These are phyloP conservation scores for Rhinopomastus cyanomelas DNA, from an alignment of 2,113 vertebrate species.

Conservation along the genomic window DNA sequence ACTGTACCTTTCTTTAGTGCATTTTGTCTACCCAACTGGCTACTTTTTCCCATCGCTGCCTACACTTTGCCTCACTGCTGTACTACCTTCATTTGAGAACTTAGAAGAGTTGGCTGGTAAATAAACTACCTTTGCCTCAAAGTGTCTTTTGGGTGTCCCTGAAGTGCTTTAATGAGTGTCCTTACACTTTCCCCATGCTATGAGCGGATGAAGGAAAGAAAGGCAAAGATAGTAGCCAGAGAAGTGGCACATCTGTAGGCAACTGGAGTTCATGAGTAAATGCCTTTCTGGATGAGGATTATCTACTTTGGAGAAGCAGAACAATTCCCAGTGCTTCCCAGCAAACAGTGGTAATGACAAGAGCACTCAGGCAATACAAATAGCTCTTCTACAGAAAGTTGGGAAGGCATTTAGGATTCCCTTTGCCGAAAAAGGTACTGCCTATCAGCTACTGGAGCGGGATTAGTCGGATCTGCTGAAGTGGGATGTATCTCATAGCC, in stretches of 20 bases:
- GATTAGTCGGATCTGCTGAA: neutral
- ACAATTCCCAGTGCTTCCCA: neutral
- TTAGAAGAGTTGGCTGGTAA: neutral
- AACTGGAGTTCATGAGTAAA: neutral
- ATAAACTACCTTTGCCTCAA: neutral
- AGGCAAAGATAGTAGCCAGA: neutral
- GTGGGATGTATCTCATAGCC: neutral
- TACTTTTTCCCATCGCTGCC: neutral
- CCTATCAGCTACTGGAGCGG: neutral
- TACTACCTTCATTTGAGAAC: neutral
- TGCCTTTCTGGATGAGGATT: neutral
- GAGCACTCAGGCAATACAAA: neutral
- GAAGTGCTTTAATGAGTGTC: neutral
- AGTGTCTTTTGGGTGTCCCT: neutral
- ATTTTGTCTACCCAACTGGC: neutral
- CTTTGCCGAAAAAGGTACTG: neutral
- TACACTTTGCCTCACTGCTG: neutral
- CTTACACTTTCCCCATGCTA: neutral
- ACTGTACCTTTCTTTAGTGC: neutral
- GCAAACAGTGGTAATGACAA: neutral
- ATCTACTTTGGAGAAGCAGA: neutral
- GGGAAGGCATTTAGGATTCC: neutral
- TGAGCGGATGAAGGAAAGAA: neutral
- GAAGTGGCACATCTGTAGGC: neutral
- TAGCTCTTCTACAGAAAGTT: neutral